phyloP scores from a whole-genome alignment of 2,888 invertebrate species.

The Temnothorax rugatulus region DNA sequence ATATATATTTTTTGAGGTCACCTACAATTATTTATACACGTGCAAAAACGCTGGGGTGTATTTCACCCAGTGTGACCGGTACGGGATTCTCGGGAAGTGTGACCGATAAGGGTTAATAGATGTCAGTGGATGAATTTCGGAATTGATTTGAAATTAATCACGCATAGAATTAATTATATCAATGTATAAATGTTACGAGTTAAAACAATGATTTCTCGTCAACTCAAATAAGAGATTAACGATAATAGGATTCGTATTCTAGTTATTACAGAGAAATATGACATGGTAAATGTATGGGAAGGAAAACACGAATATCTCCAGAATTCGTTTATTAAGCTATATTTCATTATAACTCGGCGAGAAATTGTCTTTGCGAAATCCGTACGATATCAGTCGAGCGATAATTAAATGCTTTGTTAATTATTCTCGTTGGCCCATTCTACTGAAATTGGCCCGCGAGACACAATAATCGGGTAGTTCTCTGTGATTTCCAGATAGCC shows the following conservation, averaged over 20 bases:
- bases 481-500: conserved; percentile 62
- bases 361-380: conserved; percentile 57
- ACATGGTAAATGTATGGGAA: conserved; percentile 32
- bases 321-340: conserved; percentile 49
- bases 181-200: conserved; percentile 9
- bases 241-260: conserved; percentile 44
- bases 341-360: conserved; percentile 48
- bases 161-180: conserved; percentile 27
- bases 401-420: conserved; percentile 71
- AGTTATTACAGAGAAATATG: conserved; percentile 40
- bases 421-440: conserved; percentile 60
- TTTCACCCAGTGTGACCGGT: no score
- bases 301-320: conserved; percentile 32
- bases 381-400: conserved; percentile 55
- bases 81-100: no score
- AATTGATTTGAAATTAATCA: conserved; percentile 24
- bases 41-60: no score
- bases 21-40: no score
- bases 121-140: background rate
- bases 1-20: no score
- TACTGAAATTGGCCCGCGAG: conserved; percentile 60
- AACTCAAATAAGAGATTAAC: conserved; percentile 42
- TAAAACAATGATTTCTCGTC: conserved; percentile 36
- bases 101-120: no score
- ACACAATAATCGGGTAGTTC: conserved; percentile 66